Conservation (phyloP, 2,888 invertebrate species). For the Strigamia crassipes region DNA sequence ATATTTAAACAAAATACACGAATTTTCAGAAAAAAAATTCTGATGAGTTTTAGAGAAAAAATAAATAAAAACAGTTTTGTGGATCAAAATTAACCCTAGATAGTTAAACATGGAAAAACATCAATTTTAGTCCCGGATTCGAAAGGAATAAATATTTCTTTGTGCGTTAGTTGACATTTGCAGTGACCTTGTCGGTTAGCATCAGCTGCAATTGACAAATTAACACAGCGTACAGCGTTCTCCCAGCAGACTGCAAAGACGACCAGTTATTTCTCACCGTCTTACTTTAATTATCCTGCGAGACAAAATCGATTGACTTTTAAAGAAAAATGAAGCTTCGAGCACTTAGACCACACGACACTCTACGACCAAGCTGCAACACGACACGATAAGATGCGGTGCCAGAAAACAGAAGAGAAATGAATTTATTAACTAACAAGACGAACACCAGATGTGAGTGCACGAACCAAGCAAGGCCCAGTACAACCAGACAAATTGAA, state of each 20-base stretch:
- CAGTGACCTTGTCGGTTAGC: neutral
- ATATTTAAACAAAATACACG: too few species aligned
- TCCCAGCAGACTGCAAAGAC: neutral
- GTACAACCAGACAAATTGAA: neutral
- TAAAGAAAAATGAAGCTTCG: conserved; percentile 23
- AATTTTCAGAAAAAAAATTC: too few species aligned
- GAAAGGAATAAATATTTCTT: neutral
- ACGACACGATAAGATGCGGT: conserved; percentile 5
- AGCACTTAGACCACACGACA: conserved; percentile 7
- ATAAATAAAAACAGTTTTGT: too few species aligned
- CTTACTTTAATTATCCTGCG: conserved; percentile 25
- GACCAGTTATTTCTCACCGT: conserved; percentile 27
- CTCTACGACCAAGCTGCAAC: neutral
- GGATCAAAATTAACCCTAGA: too few species aligned
- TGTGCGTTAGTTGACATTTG: neutral
- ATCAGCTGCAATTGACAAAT: conserved; percentile 4
- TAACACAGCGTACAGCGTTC: neutral
- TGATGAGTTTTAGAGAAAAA: too few species aligned
- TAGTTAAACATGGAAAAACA: too few species aligned
- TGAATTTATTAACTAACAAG: conserved; percentile 23
- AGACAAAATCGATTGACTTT: conserved; percentile 28
- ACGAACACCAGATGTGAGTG: neutral
- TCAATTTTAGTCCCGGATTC: too few species aligned
- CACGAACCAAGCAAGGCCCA: neutral
- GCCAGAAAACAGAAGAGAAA: conserved; percentile 7